Base-by-base conservation (phyloP, 2,113 vertebrate species). In the Chlorodrepanis virens region DNA sequence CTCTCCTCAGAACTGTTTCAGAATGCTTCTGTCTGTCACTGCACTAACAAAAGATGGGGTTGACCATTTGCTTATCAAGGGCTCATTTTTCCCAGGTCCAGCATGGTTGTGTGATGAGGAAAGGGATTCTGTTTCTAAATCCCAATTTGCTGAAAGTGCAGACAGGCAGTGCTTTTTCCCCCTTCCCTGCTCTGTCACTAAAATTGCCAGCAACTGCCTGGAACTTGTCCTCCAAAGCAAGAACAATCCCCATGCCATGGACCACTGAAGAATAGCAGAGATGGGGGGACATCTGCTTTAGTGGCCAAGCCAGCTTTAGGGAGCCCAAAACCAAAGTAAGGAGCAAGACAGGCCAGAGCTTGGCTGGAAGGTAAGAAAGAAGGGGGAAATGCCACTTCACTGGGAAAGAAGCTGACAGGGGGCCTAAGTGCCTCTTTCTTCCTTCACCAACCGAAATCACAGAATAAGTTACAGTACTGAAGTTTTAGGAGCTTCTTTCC, bases 161-260 rank as follows among this genome's bases (percentile, higher is more conserved):
- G 19, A 6, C 40, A 28, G 16, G 5, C 1, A 1, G 12, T 63
- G 23, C 4, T 18, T 37, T 39, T 59, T 12, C 14, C 7, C 54
- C 8, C 4, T 64, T 76, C 53, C 35, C 10, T 54, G 7, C 4
- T 56, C 44, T 61, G 10, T 35, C n/a, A 47, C 15, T 90, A 5
- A 28, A 37, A 60, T 12, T 59, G 28, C 9, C 52, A 64, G 19
- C 10, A 87, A 86, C 54, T 27, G 9, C 18, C 42, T 67, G n/a
- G 21, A 79, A 42, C 31, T 33, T 64, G 5, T 61, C 20, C 12
- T 72, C 31, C 64, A 54, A 50, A 84, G 22, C 39, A 71, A 28
- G 25, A 76, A 31, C 0, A 2, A n/a, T 6, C 22, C 1, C 5
- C 8, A 3, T 59, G 63, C 33, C 29, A 4, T 20, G 20, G 14